phyloP scores from a whole-genome alignment of 53 echinoderm and acorn worm genomes.

The Apostichopus leukothele region DNA sequence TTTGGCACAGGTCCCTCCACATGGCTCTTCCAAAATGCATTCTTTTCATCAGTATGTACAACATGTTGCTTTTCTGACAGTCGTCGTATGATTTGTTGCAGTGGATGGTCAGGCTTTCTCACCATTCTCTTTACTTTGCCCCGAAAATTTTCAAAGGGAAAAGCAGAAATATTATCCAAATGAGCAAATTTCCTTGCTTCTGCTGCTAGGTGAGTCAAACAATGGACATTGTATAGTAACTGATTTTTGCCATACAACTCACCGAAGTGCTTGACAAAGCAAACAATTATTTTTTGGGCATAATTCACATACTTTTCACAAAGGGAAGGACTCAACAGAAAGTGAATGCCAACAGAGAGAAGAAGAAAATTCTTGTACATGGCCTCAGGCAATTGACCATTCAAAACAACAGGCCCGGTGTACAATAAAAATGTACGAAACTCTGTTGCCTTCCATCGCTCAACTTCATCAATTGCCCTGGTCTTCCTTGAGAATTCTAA shows the following conservation, averaged over 20 bases:
- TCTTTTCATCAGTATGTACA: not conserved
- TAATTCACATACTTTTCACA: constrained; percentile 45
- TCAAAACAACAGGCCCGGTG: constrained; percentile 51
- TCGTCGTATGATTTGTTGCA: constrained; percentile 37
- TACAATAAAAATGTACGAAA: constrained; percentile 58
- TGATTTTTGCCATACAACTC: constrained; percentile 47
- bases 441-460: constrained; percentile 63
- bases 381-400: constrained; percentile 27
- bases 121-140: constrained; percentile 47
- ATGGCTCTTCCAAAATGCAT: constrained; percentile 5
- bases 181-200: constrained; percentile 43
- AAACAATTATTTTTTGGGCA: constrained; percentile 39
- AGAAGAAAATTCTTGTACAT: constrained; percentile 54
- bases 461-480: constrained; percentile 46
- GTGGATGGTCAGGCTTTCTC: constrained; percentile 41
- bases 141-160: constrained; percentile 50
- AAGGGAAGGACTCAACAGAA: constrained; percentile 31
- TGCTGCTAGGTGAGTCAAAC: constrained; percentile 48
- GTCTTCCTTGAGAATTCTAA: constrained; percentile 43
- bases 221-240: constrained; percentile 67
- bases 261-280: constrained; percentile 55
- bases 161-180: constrained; percentile 53
- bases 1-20: constrained; percentile 4
- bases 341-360: not conserved
- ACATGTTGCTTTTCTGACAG: not conserved